Base-by-base conservation (phyloP, 2,113 vertebrate species). In the Catharus bicknelli region DNA sequence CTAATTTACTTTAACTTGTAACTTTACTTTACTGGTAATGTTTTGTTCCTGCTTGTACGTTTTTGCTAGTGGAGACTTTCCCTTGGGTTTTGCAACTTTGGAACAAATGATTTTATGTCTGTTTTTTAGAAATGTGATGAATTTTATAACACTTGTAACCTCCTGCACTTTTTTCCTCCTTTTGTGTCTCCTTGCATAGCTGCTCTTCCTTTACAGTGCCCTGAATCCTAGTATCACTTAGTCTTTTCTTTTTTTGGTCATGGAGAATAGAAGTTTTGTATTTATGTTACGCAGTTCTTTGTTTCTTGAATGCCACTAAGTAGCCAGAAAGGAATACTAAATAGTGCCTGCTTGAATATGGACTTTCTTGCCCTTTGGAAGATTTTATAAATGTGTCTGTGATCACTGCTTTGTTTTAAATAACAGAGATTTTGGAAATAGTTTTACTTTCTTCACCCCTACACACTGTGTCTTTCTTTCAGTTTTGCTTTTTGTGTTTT, bases 171-270 rank as follows among this genome's bases (percentile, higher is more conserved):
- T 61, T 64, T 18, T 36, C 10, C 16, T 53, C 7, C 5, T 87
- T 82, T 64, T 0, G 0, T 69, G 16, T 76, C 16, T 63, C 20
- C 38, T 83, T 74, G 30, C 21, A 18, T 59, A 78, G 69, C 45
- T 82, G 42, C 32, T 83, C 7, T 22, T 69, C 66, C 32, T 85
- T 85, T 88, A 23, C 23, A 20, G 43, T 48, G n/a, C 38, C 51
- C 38, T 91, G 34, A 74, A 66, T 58, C 51, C 74, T 63, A 83
- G 25, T 67, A 68, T 95, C 34, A 21, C 43, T 76, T 87, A 78
- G 40, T 79, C 48, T 93, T 89, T 78, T 64, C 85, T 88, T 43
- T 90, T 87, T 95, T 93, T 95, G 88, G 67, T 90, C 51, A 88
- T 42, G 42, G 20, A 77, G 51, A 91, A 40, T 69, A 51, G 27